Percentiles rank a stretch among this genome's conserved stretches.
Evolutionary conservation across 2,888 invertebrate species (phyloP).

Genomic region (Callosobruchus maculatus): DNA sequence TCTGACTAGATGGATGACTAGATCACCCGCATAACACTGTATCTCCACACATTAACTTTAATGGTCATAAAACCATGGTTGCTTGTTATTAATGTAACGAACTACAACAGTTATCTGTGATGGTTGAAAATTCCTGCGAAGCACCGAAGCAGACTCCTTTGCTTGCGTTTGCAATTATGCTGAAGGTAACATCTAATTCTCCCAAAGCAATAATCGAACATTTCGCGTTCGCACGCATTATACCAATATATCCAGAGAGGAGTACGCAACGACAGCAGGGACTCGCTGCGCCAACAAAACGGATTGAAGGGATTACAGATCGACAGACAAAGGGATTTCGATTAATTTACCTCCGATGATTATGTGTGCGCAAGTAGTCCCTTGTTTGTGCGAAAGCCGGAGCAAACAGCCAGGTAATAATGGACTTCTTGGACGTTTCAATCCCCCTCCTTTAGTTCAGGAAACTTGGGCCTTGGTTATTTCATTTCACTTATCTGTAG

Average conservation of each 20-base stretch:
- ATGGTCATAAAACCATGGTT: too few species aligned
- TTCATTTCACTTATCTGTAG: too few species aligned
- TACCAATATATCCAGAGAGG: not conserved
- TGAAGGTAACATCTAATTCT: too few species aligned
- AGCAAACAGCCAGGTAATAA: conserved; percentile 36
- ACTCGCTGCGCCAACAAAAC: not conserved
- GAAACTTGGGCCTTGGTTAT: not conserved
- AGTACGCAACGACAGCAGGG: conserved; percentile 8
- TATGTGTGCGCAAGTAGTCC: conserved; percentile 30
- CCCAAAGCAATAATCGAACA: not conserved
- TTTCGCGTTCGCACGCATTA: not conserved
- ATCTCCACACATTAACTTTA: too few species aligned
- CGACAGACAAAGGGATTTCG: conserved; percentile 38
- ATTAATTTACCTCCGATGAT: conserved; percentile 38
- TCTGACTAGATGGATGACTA: too few species aligned
- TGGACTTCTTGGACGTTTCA: conserved; percentile 14
- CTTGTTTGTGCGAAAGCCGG: conserved; percentile 29
- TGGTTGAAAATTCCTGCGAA: too few species aligned
- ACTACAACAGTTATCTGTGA: too few species aligned
- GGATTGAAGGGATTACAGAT: conserved; percentile 19
- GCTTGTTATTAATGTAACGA: too few species aligned
- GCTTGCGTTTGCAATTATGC: too few species aligned
- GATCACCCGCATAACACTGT: too few species aligned
- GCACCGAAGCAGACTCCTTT: too few species aligned
- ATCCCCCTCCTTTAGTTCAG: not conserved